phyloP scores from a whole-genome alignment of 2,888 invertebrate genomes.

The Orgyia antiqua region DNA sequence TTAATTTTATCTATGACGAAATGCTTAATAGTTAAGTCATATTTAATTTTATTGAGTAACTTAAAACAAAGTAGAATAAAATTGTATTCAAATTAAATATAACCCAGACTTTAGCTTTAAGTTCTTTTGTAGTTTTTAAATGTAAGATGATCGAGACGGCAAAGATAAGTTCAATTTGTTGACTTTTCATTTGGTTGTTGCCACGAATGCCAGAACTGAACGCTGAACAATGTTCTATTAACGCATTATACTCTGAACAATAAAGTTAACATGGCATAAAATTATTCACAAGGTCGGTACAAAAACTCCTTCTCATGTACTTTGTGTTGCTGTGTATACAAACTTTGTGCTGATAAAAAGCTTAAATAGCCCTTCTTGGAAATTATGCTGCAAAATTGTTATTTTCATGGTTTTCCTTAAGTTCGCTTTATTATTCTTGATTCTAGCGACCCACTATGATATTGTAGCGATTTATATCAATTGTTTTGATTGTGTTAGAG shows the following conservation, averaged over 20 bases:
- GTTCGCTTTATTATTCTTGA: conserved; percentile 43
- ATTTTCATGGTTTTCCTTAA: conserved; percentile 53
- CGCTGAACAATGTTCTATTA: conserved; percentile 38
- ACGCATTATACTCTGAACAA: conserved; percentile 55
- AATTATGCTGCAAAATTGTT: conserved; percentile 70
- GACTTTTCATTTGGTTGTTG: conserved; percentile 44
- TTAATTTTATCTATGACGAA: too few relatives aligned
- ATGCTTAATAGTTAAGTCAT: conserved; percentile 2
- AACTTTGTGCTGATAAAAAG: conserved; percentile 69
- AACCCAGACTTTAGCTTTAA: too few relatives aligned
- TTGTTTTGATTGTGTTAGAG: conserved; percentile 9
- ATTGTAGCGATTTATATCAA: conserved; percentile 27
- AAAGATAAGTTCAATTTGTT: conserved; percentile 33
- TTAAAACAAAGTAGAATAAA: too few relatives aligned
- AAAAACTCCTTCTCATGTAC: conserved; percentile 57
- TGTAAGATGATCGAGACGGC: too few relatives aligned
- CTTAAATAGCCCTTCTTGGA: conserved; percentile 63
- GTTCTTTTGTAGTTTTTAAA: too few relatives aligned
- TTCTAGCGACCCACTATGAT: conserved; percentile 39
- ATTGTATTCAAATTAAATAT: too few relatives aligned
- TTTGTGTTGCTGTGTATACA: conserved; percentile 68
- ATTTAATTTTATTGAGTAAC: too few relatives aligned
- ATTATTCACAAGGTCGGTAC: conserved; percentile 63
- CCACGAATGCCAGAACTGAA: conserved; percentile 27
- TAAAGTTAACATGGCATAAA: conserved; percentile 67